Conservation (phyloP, 2,888 invertebrate species). For the Mythimna albipuncta region DNA sequence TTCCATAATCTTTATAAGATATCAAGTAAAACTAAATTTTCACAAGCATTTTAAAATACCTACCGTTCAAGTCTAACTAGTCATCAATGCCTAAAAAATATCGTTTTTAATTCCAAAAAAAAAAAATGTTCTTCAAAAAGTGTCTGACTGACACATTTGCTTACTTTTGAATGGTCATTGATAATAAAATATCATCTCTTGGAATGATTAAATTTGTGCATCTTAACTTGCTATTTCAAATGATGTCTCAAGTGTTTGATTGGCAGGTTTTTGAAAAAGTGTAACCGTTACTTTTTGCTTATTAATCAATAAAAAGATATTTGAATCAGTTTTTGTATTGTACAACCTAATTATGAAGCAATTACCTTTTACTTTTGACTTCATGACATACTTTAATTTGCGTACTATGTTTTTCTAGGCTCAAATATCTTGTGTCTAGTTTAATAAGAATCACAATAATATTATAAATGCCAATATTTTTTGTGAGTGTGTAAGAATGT, state of each 20-base stretch:
- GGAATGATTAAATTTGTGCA: neutral
- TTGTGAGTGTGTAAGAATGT: too few relatives aligned
- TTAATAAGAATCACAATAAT: neutral
- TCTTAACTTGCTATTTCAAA: constrained; percentile 18
- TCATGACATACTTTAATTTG: constrained; percentile 9
- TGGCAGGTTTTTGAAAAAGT: constrained; percentile 31
- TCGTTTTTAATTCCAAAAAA: neutral
- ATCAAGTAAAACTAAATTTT: too few relatives aligned
- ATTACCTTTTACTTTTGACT: constrained; percentile 29
- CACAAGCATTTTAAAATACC: too few relatives aligned
- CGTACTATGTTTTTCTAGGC: neutral
- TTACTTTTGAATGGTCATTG: constrained; percentile 1
- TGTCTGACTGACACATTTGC: constrained; percentile 23
- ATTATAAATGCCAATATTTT: too few relatives aligned
- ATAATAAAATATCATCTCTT: constrained; percentile 1
- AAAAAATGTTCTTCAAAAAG: constrained; percentile 21
- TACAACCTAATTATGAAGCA: constrained; percentile 1
- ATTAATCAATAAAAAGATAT: neutral
- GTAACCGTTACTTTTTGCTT: constrained; percentile 22
- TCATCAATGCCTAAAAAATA: too few relatives aligned
- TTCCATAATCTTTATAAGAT: too few relatives aligned
- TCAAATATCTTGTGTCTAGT: neutral
- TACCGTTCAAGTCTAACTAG: too few relatives aligned
- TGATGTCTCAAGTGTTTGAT: constrained; percentile 10
- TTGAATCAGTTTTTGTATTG: neutral